These are phyloP conservation scores for Allobates femoralis DNA, from an alignment of 2,797 vertebrate genomes.

Conservation along the genomic window DNA sequence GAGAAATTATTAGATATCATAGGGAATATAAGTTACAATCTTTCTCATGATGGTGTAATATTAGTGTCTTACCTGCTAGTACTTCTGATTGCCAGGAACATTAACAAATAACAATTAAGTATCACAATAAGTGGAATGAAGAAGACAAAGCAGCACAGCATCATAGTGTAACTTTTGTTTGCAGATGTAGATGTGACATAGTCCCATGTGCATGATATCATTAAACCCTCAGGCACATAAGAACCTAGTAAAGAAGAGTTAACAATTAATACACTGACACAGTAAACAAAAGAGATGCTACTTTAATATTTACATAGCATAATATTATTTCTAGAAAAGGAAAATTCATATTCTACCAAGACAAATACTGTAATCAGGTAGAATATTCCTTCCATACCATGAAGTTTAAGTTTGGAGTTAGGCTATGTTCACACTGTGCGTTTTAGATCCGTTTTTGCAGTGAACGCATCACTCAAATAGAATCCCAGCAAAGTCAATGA, in stretches of 20 bases:
- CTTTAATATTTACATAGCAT: no score
- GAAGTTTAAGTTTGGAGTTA: not conserved
- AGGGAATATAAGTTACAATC: not conserved
- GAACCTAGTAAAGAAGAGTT: conserved; percentile 70
- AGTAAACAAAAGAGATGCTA: not conserved
- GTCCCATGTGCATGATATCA: conserved; percentile 78
- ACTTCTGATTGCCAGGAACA: conserved; percentile 75
- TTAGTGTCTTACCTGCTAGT: conserved; percentile 73
- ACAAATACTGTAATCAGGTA: not conserved
- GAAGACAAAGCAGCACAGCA: conserved; percentile 76
- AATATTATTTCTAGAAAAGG: no score
- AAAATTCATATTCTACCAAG: not conserved
- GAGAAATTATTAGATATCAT: not conserved
- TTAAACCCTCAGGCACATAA: conserved; percentile 76
- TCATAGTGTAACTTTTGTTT: conserved; percentile 77
- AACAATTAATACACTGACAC: not conserved
- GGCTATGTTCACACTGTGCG: no score
- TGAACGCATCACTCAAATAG: no score
- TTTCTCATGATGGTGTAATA: not conserved
- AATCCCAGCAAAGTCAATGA: no score
- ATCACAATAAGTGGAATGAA: conserved; percentile 75
- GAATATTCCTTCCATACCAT: not conserved
- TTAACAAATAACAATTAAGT: conserved; percentile 72
- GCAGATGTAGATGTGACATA: conserved; percentile 72
- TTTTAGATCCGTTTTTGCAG: no score